Conservation (phyloP, 1,140 invertebrate genomes). For the Octopus bimaculoides region DNA sequence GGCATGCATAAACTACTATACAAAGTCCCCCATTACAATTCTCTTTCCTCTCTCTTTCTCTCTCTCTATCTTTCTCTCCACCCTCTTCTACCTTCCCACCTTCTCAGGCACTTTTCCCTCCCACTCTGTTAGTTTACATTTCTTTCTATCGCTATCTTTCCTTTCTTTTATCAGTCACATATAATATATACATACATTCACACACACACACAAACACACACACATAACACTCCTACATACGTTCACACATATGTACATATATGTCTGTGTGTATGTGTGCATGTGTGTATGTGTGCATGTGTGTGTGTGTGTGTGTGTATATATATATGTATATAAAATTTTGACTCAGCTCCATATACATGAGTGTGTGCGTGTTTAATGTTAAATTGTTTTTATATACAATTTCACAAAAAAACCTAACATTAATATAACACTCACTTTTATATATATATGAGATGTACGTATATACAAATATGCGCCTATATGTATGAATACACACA, state of each 20-base stretch:
- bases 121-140: background rate
- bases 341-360: background rate
- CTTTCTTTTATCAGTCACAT: background rate
- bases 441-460: too few relatives aligned
- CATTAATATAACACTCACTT: too few relatives aligned
- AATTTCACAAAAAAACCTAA: too few relatives aligned
- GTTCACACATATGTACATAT: too few relatives aligned
- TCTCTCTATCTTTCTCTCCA: background rate
- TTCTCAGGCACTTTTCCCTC: background rate
- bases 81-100: background rate
- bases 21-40: too few relatives aligned
- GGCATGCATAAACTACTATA: too few relatives aligned
- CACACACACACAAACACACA: too few relatives aligned
- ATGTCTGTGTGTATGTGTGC: too few relatives aligned
- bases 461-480: too few relatives aligned
- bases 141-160: background rate
- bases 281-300: background rate
- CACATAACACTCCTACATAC: too few relatives aligned
- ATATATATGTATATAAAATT: background rate
- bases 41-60: background rate
- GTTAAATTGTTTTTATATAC: background rate
- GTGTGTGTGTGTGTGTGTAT: background rate
- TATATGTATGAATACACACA: too few relatives aligned
- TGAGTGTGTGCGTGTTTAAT: background rate
- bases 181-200: too few relatives aligned